phyloP scores from a whole-genome alignment of 2,113 vertebrate genomes.

The Tragelaphus imberbis region DNA sequence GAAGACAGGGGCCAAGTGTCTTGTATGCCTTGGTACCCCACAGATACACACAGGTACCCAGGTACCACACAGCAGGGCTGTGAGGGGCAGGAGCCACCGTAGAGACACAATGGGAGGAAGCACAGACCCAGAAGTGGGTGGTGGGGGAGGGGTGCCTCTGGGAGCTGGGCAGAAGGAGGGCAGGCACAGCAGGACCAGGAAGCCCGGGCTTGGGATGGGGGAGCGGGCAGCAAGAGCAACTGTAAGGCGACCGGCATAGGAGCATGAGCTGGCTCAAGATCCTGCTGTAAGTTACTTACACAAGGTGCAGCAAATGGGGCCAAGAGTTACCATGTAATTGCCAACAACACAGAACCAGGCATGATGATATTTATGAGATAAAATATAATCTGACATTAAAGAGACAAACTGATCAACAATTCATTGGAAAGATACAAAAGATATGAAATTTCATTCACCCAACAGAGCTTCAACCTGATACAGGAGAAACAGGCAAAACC shows the following conservation, averaged over 20 bases:
- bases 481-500: background rate
- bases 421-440: background rate
- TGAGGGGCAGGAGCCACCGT: background rate
- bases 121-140: background rate
- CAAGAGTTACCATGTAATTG: background rate
- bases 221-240: background rate
- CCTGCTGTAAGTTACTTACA: background rate
- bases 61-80: background rate
- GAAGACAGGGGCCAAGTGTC: background rate
- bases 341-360: background rate
- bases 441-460: background rate
- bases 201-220: background rate
- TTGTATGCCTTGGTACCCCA: background rate
- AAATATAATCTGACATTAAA: background rate
- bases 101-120: background rate
- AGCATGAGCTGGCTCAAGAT: background rate
- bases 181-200: background rate
- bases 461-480: background rate
- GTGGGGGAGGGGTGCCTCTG: too few relatives aligned
- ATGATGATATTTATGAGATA: background rate
- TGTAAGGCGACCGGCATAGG: fast-evolving
- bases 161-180: background rate
- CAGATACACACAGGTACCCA: background rate
- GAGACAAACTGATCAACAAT: background rate
- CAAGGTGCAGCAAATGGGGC: background rate